Percentiles rank a stretch among this genome's conserved stretches.
Conservation (phyloP, 2,797 vertebrate species). For the Tapirus indicus region DNA sequence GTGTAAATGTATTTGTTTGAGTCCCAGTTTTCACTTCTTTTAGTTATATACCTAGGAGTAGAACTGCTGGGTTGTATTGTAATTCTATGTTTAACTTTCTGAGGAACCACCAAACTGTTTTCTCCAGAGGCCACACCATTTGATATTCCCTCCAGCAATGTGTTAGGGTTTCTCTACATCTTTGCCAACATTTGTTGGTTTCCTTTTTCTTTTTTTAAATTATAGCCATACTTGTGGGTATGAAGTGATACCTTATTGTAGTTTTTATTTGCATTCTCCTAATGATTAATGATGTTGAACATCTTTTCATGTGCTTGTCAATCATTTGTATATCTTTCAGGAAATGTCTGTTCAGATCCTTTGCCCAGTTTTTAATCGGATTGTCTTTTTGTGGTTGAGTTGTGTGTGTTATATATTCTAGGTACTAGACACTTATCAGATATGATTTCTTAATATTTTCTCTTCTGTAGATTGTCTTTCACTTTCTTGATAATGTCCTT, state of each 20-base stretch:
- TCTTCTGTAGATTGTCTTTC: background rate
- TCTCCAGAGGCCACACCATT: background rate
- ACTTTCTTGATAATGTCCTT: background rate
- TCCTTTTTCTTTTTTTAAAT: background rate
- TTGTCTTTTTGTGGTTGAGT: background rate
- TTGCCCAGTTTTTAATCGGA: background rate
- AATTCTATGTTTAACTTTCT: background rate
- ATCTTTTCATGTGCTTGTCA: background rate
- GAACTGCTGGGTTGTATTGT: background rate
- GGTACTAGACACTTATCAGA: background rate
- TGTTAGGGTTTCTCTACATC: background rate
- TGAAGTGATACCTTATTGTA: background rate
- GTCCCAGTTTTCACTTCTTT: slow-evolving; percentile 45
- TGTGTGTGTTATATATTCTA: background rate
- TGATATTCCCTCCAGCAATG: background rate
- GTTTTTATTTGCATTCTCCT: slow-evolving; percentile 5
- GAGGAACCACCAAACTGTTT: background rate
- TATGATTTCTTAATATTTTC: background rate
- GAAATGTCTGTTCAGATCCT: background rate
- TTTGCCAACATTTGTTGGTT: background rate
- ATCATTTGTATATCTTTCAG: background rate
- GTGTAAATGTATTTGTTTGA: background rate
- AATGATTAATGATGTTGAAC: background rate
- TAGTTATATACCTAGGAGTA: background rate
- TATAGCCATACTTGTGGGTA: background rate